Percentiles rank a stretch among this genome's conserved stretches.
Evolutionary conservation across 1,140 invertebrate genomes (phyloP).

Genomic region (Drosophila dunni): DNA sequence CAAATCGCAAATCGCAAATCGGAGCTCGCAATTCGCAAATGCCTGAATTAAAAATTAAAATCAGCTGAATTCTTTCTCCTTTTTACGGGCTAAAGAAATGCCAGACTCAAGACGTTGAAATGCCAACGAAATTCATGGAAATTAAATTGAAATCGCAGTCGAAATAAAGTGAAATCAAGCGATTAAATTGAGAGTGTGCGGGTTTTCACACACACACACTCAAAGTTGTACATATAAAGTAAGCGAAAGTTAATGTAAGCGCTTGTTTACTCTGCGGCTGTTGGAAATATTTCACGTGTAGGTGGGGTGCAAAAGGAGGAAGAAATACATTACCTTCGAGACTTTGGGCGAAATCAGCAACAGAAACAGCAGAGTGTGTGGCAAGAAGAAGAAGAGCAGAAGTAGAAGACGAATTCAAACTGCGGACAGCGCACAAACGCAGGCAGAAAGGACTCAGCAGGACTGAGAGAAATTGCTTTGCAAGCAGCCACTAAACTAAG

Average conservation of each 20-base stretch:
- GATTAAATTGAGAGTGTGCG: slow-evolving; percentile 66
- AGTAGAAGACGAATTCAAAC: slow-evolving; percentile 34
- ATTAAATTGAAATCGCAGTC: slow-evolving; percentile 82
- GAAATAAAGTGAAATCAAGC: slow-evolving; percentile 83
- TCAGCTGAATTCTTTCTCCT: slow-evolving; percentile 60
- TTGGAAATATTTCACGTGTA: slow-evolving; percentile 77
- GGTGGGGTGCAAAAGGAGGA: slow-evolving; percentile 54
- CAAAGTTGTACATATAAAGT: slow-evolving; percentile 28
- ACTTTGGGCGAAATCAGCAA: slow-evolving; percentile 24
- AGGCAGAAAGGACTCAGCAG: not conserved
- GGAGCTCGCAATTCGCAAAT: slow-evolving; percentile 28
- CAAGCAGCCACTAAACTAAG: not conserved
- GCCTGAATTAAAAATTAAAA: slow-evolving; percentile 76
- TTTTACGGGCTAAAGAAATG: slow-evolving; percentile 56
- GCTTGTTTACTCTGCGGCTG: slow-evolving; percentile 79
- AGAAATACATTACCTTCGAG: slow-evolving; percentile 59
- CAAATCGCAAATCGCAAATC: no score
- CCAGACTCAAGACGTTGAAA: slow-evolving; percentile 60
- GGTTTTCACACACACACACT: slow-evolving; percentile 1
- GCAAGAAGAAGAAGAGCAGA: slow-evolving; percentile 21
- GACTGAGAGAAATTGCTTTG: not conserved
- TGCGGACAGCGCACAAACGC: slow-evolving; percentile 22
- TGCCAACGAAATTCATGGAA: slow-evolving; percentile 67
- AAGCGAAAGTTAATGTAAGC: slow-evolving; percentile 74
- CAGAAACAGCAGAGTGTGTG: slow-evolving; percentile 4